These are phyloP conservation scores for Galagoides demidoff DNA, from an alignment of 2,797 vertebrate species.

Conservation along the genomic window DNA sequence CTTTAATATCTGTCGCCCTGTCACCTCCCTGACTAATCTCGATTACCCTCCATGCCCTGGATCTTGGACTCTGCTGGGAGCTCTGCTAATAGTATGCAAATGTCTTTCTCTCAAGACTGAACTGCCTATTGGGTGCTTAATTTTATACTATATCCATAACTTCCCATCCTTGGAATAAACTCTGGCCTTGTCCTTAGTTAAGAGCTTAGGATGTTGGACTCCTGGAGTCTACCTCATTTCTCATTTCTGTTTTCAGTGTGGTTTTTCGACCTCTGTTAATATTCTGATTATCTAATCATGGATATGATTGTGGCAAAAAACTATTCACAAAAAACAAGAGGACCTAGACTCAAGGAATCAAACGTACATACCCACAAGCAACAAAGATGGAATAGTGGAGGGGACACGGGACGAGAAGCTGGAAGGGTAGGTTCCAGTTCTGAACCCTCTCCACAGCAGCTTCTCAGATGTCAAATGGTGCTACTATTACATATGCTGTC, in stretches of 20 bases:
- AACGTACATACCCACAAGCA: background rate
- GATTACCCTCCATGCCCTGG: background rate
- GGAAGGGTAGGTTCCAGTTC: background rate
- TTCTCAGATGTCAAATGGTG: background rate
- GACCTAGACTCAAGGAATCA: background rate
- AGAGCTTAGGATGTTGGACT: background rate
- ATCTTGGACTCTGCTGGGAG: background rate
- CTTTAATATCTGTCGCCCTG: background rate
- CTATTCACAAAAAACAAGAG: background rate
- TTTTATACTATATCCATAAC: background rate
- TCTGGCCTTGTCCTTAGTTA: background rate
- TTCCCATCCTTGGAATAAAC: background rate
- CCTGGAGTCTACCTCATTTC: background rate
- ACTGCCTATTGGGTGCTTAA: background rate
- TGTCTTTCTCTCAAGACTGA: background rate
- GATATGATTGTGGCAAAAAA: background rate
- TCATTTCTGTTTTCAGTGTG: background rate
- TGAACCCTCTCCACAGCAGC: accelerated
- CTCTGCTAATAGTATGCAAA: background rate
- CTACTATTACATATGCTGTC: background rate
- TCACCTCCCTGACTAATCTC: background rate
- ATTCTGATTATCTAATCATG: background rate
- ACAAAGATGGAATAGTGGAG: background rate
- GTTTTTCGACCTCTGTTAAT: background rate
- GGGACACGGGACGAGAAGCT: background rate